Base-by-base conservation (phyloP, 2,888 invertebrate genomes). In the Dascillus cervinus region DNA sequence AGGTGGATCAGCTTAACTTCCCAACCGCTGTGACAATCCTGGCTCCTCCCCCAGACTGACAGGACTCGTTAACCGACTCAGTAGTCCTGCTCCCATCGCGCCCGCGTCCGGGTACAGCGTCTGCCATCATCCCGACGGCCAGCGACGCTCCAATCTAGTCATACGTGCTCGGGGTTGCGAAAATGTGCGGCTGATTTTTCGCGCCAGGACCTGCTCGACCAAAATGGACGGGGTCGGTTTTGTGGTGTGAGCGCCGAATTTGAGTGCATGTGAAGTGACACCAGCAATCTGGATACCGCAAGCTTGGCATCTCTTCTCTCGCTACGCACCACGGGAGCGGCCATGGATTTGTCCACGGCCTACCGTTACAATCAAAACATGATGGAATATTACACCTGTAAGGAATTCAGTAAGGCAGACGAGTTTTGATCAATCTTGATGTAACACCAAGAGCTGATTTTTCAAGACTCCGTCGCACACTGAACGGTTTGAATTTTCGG, bases 351-450 rank as follows among this genome's bases (percentile, higher is more conserved):
- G 57, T 86, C 88, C 62, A 90, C 90, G 60, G 90, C 91, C 56
- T 92, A 92, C 69, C 78, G 92, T 57, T 92, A 92, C 75, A 94
- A 92, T 70, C 91, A 92, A 63, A 92, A 91, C 67, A 92, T 94
- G 91, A 92, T 94, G 94, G 95, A 95, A 75, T 94, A 94, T 72
- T 94, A 94, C 64, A 92, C 94, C 66, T 94, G 90, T 90, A 79
- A 88, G 86, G 49, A 41, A 10, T n/a, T n/a, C n/a, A n/a, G n/a
- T n/a, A n/a, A n/a, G n/a, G n/a, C n/a, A n/a, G n/a, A n/a, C n/a
- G n/a, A n/a, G n/a, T n/a, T n/a, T n/a, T n/a, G n/a, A n/a, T n/a
- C n/a, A n/a, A n/a, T n/a, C n/a, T n/a, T n/a, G n/a, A n/a, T n/a
- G n/a, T n/a, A n/a, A n/a, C n/a, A n/a, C n/a, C n/a, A n/a, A n/a